Percentiles rank a stretch among this genome's conserved stretches.
Evolutionary conservation across 1,140 invertebrate species (phyloP).

Genomic region (roundworm (Caenorhabditis elegans)): WBcel235 BX284605.5:5720001-5720500

Average conservation of each 20-base stretch:
- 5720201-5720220: background rate
- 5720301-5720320: background rate
- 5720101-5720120: background rate
- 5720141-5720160: background rate
- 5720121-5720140: background rate
- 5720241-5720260: background rate
- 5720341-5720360: background rate
- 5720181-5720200: constrained; percentile 9
- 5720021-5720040: background rate
- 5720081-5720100: background rate
- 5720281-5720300: constrained; percentile 7
- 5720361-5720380: background rate
- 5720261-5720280: background rate
- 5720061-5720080: background rate
- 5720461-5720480: background rate
- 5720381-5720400: background rate
- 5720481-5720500: background rate
- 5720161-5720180: constrained; percentile 1
- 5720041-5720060: background rate
- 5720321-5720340: background rate
- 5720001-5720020: background rate
- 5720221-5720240: no score
- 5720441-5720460: background rate
- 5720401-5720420: background rate
- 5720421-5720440: background rate